These are phyloP conservation scores for Periparus ater DNA, from an alignment of 2,797 vertebrate species.

Conservation along the genomic window DNA sequence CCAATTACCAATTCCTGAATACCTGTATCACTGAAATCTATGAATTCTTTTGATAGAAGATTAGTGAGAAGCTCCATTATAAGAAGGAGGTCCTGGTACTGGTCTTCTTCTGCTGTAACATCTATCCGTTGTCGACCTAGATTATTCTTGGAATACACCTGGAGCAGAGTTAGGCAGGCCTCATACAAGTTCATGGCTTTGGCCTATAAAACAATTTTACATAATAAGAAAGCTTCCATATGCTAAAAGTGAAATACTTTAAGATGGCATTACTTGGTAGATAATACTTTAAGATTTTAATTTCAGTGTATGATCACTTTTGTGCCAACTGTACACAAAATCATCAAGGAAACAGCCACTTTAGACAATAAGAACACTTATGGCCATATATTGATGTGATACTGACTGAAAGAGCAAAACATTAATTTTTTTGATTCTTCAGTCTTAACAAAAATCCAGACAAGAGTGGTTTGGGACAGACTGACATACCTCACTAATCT, in stretches of 20 bases:
- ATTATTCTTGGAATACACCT: conserved; percentile 98
- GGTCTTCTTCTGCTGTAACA: conserved; percentile 93
- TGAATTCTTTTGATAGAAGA: conserved; percentile 98
- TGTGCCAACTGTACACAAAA: background rate
- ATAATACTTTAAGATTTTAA: background rate
- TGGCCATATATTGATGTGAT: background rate
- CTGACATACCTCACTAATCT: background rate
- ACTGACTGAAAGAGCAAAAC: background rate
- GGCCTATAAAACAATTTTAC: conserved; percentile 76
- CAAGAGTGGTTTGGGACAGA: background rate
- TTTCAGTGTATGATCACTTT: background rate
- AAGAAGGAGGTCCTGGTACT: conserved; percentile 98
- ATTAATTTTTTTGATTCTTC: background rate
- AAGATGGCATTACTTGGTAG: background rate
- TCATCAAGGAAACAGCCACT: background rate
- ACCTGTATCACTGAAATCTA: conserved; percentile 99
- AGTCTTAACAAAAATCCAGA: background rate
- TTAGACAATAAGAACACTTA: background rate
- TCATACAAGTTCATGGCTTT: conserved; percentile 99
- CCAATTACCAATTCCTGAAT: background rate
- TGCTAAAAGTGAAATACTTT: background rate
- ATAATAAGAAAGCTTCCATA: background rate
- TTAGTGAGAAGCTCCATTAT: conserved; percentile 99
- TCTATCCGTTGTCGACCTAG: conserved; percentile 90
- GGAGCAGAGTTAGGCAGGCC: conserved; percentile 94